Evolutionary conservation across 2,113 vertebrate genomes (phyloP).

Genomic region (Physeter macrocephalus): DNA sequence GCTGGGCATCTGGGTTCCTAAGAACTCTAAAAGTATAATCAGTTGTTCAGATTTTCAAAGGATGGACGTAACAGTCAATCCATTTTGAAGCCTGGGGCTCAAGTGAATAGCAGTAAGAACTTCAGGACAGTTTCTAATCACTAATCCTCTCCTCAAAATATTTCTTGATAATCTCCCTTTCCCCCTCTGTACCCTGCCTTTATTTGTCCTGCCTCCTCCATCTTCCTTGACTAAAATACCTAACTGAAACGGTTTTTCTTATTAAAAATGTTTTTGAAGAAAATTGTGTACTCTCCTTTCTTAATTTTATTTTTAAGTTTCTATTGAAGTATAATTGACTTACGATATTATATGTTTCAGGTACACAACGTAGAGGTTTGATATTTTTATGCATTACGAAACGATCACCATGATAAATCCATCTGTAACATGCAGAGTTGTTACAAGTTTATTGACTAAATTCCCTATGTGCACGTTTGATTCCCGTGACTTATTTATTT

Average conservation of each 20-base stretch:
- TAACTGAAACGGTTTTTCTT: not conserved
- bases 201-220: not conserved
- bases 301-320: not conserved
- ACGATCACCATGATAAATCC: not conserved
- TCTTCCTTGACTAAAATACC: not conserved
- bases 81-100: not conserved
- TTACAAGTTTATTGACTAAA: not conserved
- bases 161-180: not conserved
- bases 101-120: not conserved
- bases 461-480: not conserved
- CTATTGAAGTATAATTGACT: not conserved
- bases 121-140: not conserved
- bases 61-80: not conserved
- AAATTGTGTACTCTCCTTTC: not conserved
- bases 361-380: not conserved
- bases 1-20: not conserved
- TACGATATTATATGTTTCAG: not conserved
- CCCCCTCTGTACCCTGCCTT: not conserved
- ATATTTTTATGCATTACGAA: not conserved
- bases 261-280: not conserved
- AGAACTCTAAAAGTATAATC: not conserved
- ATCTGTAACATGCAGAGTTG: not conserved
- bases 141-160: not conserved
- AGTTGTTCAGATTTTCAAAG: slow-evolving; percentile 2
- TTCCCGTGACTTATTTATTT: not conserved